A percentile compares a stretch with the other conserved stretches of the same genome.
These are phyloP conservation scores for Andrena dorsata DNA, from an alignment of 2,888 invertebrate species.

Conservation along the genomic window DNA sequence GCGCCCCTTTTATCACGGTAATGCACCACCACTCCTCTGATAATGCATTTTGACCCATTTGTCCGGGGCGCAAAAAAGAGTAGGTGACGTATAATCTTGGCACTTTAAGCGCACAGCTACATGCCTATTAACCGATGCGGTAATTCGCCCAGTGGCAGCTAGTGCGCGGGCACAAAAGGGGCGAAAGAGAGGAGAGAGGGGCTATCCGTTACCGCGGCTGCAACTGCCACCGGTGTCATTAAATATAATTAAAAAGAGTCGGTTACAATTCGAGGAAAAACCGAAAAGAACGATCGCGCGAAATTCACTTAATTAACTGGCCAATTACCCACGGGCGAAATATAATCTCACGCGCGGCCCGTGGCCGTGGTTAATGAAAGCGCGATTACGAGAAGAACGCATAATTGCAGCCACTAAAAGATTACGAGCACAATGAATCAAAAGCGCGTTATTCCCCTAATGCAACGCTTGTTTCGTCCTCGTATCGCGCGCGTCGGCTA, in stretches of 20 bases:
- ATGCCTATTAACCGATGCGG: constrained; percentile 58
- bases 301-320: constrained; percentile 47
- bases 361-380: constrained; percentile 32
- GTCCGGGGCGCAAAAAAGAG: constrained; percentile 31
- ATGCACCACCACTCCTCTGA: constrained; percentile 52
- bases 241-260: constrained; percentile 46
- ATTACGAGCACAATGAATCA: constrained; percentile 50
- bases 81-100: constrained; percentile 58
- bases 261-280: constrained; percentile 38
- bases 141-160: constrained; percentile 39
- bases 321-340: constrained; percentile 37
- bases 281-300: constrained; percentile 20
- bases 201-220: constrained; percentile 16
- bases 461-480: constrained; percentile 31
- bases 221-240: constrained; percentile 41
- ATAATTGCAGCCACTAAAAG: constrained; percentile 47
- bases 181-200: constrained; percentile 8
- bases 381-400: constrained; percentile 42
- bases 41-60: constrained; percentile 66
- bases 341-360: constrained; percentile 9
- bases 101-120: constrained; percentile 55
- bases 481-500: constrained; percentile 35
- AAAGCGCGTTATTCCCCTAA: constrained; percentile 11
- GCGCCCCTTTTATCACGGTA: constrained; percentile 59
- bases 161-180: constrained; percentile 29